Base-by-base conservation (phyloP, 2,113 vertebrate genomes). In the Prinia subflava region DNA sequence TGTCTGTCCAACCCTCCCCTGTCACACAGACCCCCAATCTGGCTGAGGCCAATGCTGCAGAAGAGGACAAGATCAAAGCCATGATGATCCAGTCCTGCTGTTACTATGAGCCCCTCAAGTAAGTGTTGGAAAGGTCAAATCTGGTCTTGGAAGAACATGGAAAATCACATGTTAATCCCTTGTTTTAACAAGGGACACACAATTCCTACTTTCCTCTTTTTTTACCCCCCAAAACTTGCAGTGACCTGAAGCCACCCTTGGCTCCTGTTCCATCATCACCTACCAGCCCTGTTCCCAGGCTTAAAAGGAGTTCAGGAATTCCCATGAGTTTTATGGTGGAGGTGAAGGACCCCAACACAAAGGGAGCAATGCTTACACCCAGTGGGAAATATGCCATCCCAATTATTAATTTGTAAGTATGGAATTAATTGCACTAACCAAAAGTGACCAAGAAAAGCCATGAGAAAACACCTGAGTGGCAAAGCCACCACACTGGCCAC, bases 281-380 rank as follows among this genome's bases (percentile, higher is more conserved):
- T 18, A 7, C 39, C 70, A 60, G 53, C 23, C 24, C n/a, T 33
- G 55, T 69, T 42, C 79, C 70, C 63, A 63, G 71, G 23, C 98
- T 99, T 70, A 99, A 99, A 97, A 99, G 99, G 95, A 99, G 99
- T 96, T 99, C 99, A 21, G 99, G 99, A 56, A 99, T 99, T 95
- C 99, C 99, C 74, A 98, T 98, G 15, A 99, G 99, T 96, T 99
- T 99, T 95, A 98, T 99, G 99, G 98, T 98, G 87, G 99, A 99
- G 94, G 99, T 99, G 94, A 98, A 99, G 27, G 99, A 99, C 87
- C 99, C 99, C 62, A 99, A 96, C 80, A 98, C 98, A n/a, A 99
- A 99, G 95, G 99, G 99, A 55, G 99, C 98, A 90, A 99, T 99
- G 99, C 96, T 99, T 77, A 99, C 99, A 39, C 99, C 98, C 97